Evolutionary conservation across 2,888 invertebrate genomes (phyloP).

Genomic region (Ophonus ardosiacus): DNA sequence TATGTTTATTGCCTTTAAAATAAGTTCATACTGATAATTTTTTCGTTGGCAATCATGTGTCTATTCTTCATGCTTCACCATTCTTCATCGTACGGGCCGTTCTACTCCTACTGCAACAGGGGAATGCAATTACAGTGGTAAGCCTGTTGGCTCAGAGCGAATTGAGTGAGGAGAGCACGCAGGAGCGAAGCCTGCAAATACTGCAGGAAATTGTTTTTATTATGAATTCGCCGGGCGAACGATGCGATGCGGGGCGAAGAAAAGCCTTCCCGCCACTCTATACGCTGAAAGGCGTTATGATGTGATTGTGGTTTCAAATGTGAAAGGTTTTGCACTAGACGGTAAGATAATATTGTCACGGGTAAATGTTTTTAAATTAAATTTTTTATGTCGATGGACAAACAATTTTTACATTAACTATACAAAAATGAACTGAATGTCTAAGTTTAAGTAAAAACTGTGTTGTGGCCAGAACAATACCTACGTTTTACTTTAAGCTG

Average conservation of each 20-base stretch:
- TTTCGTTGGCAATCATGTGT: background rate
- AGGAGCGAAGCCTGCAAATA: constrained; percentile 45
- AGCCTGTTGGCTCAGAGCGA: constrained; percentile 9
- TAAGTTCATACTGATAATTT: background rate
- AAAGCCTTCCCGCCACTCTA: constrained; percentile 2
- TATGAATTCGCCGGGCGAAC: constrained; percentile 26
- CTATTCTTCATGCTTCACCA: background rate
- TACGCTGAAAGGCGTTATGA: constrained; percentile 16
- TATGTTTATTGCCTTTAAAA: background rate
- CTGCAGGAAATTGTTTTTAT: constrained; percentile 49
- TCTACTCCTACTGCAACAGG: constrained; percentile 20
- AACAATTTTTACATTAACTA: background rate
- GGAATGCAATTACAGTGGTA: constrained; percentile 40
- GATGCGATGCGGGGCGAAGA: background rate
- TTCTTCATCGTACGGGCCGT: background rate
- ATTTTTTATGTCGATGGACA: background rate
- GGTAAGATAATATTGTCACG: background rate
- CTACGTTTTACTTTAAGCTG: no score
- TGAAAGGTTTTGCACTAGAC: background rate
- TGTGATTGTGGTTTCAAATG: constrained; percentile 17
- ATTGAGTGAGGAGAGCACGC: constrained; percentile 6
- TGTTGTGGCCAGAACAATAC: no score
- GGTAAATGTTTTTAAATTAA: background rate
- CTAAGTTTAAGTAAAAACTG: no score
- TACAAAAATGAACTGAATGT: no score